phyloP scores from a whole-genome alignment of 2,797 vertebrate species.

The Scleropages formosus region DNA sequence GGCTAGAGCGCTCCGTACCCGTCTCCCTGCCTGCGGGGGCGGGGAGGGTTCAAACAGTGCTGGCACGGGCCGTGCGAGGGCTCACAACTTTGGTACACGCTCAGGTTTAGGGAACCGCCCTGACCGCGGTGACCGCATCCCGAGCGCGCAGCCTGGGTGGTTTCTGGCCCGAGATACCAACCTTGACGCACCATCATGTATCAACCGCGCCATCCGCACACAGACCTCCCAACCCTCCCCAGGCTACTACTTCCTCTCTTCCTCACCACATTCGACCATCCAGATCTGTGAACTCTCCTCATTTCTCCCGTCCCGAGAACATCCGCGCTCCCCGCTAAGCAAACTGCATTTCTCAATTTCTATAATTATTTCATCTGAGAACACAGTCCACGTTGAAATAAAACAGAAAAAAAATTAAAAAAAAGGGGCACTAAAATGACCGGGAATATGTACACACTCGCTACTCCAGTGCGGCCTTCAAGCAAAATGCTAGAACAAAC shows the following conservation, averaged over 20 bases:
- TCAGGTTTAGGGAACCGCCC: neutral
- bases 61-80: no score
- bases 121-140: constrained; percentile 22
- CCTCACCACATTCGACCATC: neutral
- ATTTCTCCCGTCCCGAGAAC: neutral
- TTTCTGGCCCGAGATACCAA: constrained; percentile 46
- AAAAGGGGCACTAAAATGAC: neutral
- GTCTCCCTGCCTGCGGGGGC: neutral
- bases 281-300: neutral
- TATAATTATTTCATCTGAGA: neutral
- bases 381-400: neutral
- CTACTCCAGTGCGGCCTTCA: neutral
- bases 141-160: constrained; percentile 62
- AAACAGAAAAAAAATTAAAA: neutral
- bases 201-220: neutral
- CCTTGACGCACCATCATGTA: constrained; percentile 40
- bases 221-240: neutral
- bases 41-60: no score
- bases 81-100: neutral
- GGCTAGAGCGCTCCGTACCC: neutral
- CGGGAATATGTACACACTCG: neutral
- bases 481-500: neutral
- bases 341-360: neutral
- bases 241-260: neutral
- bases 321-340: neutral